These are phyloP conservation scores for Stomatorhinus ivindoensis DNA, from an alignment of 2,113 vertebrate genomes.

Conservation along the genomic window DNA sequence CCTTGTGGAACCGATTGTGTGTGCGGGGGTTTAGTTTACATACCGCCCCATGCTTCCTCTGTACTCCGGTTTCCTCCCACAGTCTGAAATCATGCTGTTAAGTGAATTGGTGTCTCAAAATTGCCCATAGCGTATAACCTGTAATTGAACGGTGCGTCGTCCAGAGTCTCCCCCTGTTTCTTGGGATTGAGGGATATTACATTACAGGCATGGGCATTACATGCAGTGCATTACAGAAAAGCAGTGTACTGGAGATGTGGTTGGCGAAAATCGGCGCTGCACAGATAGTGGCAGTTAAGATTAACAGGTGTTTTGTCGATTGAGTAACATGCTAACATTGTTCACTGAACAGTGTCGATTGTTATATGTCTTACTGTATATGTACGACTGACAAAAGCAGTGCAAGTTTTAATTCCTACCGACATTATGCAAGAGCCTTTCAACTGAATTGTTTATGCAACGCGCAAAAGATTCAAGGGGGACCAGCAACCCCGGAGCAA, in stretches of 20 bases:
- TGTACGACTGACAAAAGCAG: neutral
- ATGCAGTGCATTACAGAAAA: neutral
- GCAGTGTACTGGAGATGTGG: neutral
- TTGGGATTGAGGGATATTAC: neutral
- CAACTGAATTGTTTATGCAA: neutral
- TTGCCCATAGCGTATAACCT: neutral
- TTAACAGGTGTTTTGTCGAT: neutral
- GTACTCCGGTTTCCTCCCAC: neutral
- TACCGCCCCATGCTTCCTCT: neutral
- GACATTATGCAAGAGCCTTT: neutral
- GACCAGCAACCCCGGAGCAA: neutral
- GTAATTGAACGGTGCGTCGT: neutral
- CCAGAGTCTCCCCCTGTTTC: neutral
- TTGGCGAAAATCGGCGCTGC: neutral
- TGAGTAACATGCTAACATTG: neutral
- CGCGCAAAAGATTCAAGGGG: neutral
- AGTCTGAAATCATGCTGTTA: neutral
- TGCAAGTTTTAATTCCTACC: neutral
- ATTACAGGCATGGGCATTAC: neutral
- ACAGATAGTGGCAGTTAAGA: neutral
- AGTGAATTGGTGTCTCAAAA: neutral
- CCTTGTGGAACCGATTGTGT: neutral
- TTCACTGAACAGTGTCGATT: neutral
- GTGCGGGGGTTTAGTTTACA: neutral
- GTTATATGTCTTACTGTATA: neutral